phyloP scores from a whole-genome alignment of 2,888 invertebrate species.

The Macaria notata region DNA sequence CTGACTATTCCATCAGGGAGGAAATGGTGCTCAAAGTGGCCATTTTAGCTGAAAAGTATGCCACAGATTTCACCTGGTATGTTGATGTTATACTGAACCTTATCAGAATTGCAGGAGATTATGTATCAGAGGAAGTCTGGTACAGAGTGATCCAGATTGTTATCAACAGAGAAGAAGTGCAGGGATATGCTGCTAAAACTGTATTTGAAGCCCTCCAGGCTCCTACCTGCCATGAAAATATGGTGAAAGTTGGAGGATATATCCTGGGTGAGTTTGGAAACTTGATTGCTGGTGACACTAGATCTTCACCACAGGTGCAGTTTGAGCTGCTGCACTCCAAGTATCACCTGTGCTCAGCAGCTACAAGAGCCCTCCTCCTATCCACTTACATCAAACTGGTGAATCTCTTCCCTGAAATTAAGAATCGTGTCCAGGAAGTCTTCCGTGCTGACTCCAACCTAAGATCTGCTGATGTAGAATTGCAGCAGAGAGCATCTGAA shows the following conservation, averaged over 20 bases:
- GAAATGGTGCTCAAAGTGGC: conserved; percentile 99
- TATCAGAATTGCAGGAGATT: conserved; percentile 99
- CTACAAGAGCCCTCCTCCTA: conserved; percentile 96
- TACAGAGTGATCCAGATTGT: conserved; percentile 99
- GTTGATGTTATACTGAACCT: conserved; percentile 99
- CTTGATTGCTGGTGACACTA: conserved; percentile 98
- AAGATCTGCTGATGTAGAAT: conserved; percentile 98
- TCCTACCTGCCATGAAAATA: conserved; percentile 99
- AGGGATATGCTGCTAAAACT: conserved; percentile 99
- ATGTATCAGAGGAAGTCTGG: conserved; percentile 99
- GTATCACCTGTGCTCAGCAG: conserved; percentile 98
- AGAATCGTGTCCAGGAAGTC: conserved; percentile 96
- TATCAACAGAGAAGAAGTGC: conserved; percentile 99
- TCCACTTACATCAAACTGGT: conserved; percentile 99
- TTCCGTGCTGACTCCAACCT: conserved; percentile 97
- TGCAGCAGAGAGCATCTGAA: conserved; percentile 99
- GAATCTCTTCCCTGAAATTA: conserved; percentile 99
- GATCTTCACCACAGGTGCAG: conserved; percentile 98
- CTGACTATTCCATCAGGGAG: conserved; percentile 99
- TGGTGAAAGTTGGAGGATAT: conserved; percentile 99
- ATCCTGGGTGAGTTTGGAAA: conserved; percentile 99
- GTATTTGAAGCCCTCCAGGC: conserved; percentile 99
- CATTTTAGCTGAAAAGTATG: conserved; percentile 99
- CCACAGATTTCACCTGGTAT: conserved; percentile 99
- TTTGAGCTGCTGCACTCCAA: conserved; percentile 99